phyloP scores from a whole-genome alignment of 35 echinoderm and acorn worm genomes.

The Heliocidaris tuberculata region DNA sequence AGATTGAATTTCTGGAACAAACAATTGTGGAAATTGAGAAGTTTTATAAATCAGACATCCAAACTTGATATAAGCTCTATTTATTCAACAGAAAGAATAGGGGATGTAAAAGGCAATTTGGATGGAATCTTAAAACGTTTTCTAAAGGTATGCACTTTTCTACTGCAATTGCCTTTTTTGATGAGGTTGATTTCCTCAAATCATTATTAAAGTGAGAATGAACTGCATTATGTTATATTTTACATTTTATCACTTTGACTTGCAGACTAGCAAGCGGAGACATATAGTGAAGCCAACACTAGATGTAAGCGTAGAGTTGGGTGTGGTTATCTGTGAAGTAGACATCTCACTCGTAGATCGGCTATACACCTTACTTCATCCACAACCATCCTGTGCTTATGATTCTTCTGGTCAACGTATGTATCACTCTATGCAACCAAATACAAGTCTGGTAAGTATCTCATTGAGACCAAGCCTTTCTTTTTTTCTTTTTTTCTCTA shows the following conservation, averaged over 20 bases:
- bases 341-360: conserved; percentile 93
- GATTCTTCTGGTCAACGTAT: conserved; percentile 56
- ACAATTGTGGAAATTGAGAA: background rate
- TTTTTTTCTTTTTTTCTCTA: background rate
- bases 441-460: conserved; percentile 49
- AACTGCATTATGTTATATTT: background rate
- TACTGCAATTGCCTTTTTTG: too few relatives aligned
- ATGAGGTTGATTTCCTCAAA: too few relatives aligned
- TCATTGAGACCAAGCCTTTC: background rate
- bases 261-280: background rate
- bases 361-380: conserved; percentile 78
- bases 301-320: conserved; percentile 76
- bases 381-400: conserved; percentile 66
- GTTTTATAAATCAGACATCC: background rate
- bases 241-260: background rate
- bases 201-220: too few relatives aligned
- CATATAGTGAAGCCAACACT: conserved; percentile 69
- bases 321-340: conserved; percentile 75
- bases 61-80: background rate
- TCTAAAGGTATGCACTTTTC: too few relatives aligned
- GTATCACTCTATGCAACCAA: conserved; percentile 66
- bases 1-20: background rate
- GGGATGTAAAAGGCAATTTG: too few relatives aligned
- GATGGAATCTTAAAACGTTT: too few relatives aligned
- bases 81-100: background rate